Percentiles rank a stretch among this genome's conserved stretches.
These are phyloP conservation scores for Falco berigora DNA, from an alignment of 2,797 vertebrate genomes.

Conservation along the genomic window DNA sequence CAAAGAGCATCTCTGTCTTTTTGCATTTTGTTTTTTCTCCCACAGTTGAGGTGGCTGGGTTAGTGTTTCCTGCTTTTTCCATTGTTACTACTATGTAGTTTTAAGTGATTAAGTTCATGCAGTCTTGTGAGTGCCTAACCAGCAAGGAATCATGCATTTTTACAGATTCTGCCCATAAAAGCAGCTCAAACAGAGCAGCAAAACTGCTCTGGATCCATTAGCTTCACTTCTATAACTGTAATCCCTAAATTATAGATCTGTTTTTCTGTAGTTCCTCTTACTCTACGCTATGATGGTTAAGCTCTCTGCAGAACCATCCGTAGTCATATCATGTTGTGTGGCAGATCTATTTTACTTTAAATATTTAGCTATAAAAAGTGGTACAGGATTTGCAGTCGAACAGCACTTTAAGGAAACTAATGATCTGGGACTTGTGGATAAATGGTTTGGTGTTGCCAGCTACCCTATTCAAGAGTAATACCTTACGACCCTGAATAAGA, in stretches of 20 bases:
- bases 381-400: neutral
- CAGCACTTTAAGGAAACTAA: neutral
- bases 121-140: neutral
- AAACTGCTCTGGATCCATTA: constrained; percentile 33
- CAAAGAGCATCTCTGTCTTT: neutral
- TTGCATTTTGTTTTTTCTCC: neutral
- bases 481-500: neutral
- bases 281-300: accelerated
- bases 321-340: neutral
- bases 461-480: neutral
- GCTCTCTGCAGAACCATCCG: neutral
- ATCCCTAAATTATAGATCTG: constrained; percentile 27
- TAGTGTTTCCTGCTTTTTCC: neutral
- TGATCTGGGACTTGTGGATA: neutral
- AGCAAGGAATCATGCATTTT: neutral
- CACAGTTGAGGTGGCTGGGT: neutral
- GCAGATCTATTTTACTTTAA: neutral
- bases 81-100: neutral
- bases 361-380: neutral
- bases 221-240: neutral
- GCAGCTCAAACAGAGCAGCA: constrained; percentile 9
- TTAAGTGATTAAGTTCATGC: neutral
- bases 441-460: neutral
- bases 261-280: neutral
- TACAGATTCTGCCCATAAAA: constrained; percentile 9